Conservation (phyloP, 92 coral and sea anemone species). For the Epizoanthus fatuus region DNA sequence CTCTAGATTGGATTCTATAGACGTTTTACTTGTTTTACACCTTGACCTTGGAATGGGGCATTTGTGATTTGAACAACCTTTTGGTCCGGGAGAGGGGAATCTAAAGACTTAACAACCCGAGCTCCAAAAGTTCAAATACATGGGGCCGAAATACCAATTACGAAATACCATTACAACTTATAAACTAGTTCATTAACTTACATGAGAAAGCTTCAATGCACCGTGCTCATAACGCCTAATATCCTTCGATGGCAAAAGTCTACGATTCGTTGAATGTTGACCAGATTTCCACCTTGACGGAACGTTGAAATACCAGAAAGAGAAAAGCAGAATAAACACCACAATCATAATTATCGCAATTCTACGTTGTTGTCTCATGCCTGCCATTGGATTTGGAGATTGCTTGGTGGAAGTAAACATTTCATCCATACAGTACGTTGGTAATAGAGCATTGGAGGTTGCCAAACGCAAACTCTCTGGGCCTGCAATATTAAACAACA, state of each 20-base stretch:
- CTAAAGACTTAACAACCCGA: too few relatives aligned
- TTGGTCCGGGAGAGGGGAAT: too few relatives aligned
- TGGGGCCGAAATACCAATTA: too few relatives aligned
- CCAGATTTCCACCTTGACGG: neutral
- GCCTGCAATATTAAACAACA: too few relatives aligned
- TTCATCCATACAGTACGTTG: neutral
- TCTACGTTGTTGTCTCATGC: slow-evolving; percentile 26
- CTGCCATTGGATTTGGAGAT: slow-evolving; percentile 32
- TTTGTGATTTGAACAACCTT: too few relatives aligned
- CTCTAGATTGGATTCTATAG: too few relatives aligned
- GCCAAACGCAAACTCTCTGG: too few relatives aligned
- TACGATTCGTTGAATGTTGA: neutral
- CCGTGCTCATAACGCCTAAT: slow-evolving; percentile 10
- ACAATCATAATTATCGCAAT: neutral
- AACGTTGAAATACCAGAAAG: slow-evolving; percentile 24
- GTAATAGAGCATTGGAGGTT: too few relatives aligned
- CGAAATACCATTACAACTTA: too few relatives aligned
- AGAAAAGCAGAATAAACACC: neutral
- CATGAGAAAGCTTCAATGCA: slow-evolving; percentile 22
- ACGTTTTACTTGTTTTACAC: too few relatives aligned
- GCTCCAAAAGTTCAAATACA: too few relatives aligned
- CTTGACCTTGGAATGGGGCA: too few relatives aligned
- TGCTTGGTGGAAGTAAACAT: slow-evolving; percentile 3
- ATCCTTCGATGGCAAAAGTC: slow-evolving; percentile 2
- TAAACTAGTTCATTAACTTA: neutral